A percentile compares a stretch with the other conserved stretches of the same genome.
Conservation (phyloP, 2,797 vertebrate genomes). For the Protonibea diacanthus region DNA sequence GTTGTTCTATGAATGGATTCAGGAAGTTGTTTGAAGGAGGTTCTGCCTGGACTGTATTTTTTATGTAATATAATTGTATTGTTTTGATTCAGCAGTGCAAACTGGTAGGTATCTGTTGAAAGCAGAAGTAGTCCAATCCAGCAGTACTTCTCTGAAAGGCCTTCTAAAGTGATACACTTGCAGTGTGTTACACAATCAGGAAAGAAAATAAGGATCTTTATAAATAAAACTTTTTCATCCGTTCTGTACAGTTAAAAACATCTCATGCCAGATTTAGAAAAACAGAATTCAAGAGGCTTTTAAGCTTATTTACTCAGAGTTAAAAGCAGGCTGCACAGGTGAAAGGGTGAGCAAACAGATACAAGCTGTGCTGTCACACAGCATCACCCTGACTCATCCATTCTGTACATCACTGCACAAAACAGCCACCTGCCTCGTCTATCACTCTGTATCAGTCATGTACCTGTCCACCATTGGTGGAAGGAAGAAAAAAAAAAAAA, state of each 20-base stretch:
- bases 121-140: not conserved
- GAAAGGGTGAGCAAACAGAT: conserved; percentile 19
- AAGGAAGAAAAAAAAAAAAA: not conserved
- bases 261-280: not conserved
- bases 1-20: not conserved
- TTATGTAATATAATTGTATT: too few species aligned
- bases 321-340: not conserved
- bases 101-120: not conserved
- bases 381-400: conserved; percentile 10
- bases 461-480: not conserved
- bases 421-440: conserved; percentile 5
- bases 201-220: not conserved
- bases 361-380: not conserved
- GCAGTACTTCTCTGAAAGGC: not conserved
- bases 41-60: not conserved
- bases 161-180: not conserved
- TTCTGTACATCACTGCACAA: conserved; percentile 16
- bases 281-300: not conserved
- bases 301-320: not conserved
- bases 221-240: not conserved
- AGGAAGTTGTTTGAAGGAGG: not conserved
- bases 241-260: too few species aligned
- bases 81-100: not conserved
- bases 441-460: not conserved
- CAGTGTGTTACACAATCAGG: not conserved